Evolutionary conservation across 2,888 invertebrate genomes (phyloP).

Genomic region (Tachina lurida): DNA sequence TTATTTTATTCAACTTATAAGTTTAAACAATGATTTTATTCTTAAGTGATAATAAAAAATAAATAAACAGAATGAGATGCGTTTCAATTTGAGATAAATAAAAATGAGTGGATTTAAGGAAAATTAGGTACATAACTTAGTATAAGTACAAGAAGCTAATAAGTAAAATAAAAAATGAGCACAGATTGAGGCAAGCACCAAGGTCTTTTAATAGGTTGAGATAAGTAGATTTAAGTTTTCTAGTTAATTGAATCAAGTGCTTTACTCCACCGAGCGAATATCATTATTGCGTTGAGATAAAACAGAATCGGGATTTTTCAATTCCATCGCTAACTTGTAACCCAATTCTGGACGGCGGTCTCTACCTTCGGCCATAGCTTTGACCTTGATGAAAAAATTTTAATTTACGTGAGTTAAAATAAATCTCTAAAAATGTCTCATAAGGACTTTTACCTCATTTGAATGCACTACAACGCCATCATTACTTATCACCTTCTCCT

Average conservation of each 20-base stretch:
- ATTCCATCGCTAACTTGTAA: conserved; percentile 93
- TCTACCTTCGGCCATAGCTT: conserved; percentile 93
- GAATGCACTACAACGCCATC: conserved; percentile 92
- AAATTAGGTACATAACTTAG: neutral
- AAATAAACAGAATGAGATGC: neutral
- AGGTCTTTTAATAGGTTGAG: conserved; percentile 15
- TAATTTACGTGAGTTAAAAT: neutral
- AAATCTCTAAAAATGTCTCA: neutral
- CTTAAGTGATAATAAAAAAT: neutral
- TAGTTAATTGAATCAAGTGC: neutral
- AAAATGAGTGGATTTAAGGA: neutral
- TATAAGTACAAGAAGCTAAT: conserved; percentile 7
- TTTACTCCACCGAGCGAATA: conserved; percentile 76
- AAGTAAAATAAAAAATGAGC: neutral
- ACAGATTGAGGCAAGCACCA: conserved; percentile 40
- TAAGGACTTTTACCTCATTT: conserved; percentile 84
- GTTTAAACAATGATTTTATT: neutral
- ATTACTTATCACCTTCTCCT: conserved; percentile 88
- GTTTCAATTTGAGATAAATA: neutral
- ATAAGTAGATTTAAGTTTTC: neutral
- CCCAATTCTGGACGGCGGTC: conserved; percentile 94
- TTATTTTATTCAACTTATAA: neutral
- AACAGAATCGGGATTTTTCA: conserved; percentile 86
- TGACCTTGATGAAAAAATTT: conserved; percentile 85
- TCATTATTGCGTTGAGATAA: conserved; percentile 80